A percentile compares a stretch with the other conserved stretches of the same genome.
Evolutionary conservation across 2,797 vertebrate species (phyloP).

Genomic region (Halcyon badia): DNA sequence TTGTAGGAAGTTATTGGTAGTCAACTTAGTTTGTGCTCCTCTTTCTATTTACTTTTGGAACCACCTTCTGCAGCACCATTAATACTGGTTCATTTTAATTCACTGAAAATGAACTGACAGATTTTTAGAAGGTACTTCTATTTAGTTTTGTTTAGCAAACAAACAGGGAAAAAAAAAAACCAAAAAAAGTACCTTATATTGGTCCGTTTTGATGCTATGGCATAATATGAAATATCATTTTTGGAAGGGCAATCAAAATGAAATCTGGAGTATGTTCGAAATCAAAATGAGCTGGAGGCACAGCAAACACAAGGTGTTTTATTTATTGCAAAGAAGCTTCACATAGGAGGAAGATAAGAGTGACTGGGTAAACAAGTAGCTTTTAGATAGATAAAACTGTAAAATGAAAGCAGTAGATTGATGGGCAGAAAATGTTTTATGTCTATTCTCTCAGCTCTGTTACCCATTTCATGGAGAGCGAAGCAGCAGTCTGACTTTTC

Average conservation of each 20-base stretch:
- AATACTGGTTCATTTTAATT: slow-evolving; percentile 34
- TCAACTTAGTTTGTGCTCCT: not conserved
- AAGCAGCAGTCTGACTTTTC: slow-evolving; percentile 42
- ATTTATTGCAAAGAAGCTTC: slow-evolving; percentile 63
- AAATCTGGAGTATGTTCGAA: slow-evolving; percentile 72
- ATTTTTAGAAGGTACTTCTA: not conserved
- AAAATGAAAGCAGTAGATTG: slow-evolving; percentile 60
- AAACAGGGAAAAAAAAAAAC: not conserved
- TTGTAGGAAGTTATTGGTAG: not conserved
- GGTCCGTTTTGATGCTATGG: not conserved
- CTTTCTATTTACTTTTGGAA: not conserved
- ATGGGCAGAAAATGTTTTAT: slow-evolving; percentile 51
- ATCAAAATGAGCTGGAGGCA: slow-evolving; percentile 67
- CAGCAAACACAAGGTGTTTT: slow-evolving; percentile 32
- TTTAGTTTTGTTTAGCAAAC: slow-evolving; percentile 21
- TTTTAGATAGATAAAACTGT: slow-evolving; percentile 71
- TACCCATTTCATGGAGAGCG: slow-evolving; percentile 54
- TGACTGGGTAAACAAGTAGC: slow-evolving; percentile 66
- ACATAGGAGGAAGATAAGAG: slow-evolving; percentile 68
- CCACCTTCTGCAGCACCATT: slow-evolving; percentile 10
- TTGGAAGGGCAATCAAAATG: slow-evolving; percentile 70
- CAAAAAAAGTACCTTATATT: not conserved
- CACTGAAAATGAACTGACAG: slow-evolving; percentile 43
- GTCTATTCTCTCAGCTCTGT: slow-evolving; percentile 39
- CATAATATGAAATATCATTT: slow-evolving; percentile 59